Percentiles rank a stretch among this genome's conserved stretches.
phyloP scores from a whole-genome alignment of 2,888 invertebrate species.

The Tinea trinotella region DNA sequence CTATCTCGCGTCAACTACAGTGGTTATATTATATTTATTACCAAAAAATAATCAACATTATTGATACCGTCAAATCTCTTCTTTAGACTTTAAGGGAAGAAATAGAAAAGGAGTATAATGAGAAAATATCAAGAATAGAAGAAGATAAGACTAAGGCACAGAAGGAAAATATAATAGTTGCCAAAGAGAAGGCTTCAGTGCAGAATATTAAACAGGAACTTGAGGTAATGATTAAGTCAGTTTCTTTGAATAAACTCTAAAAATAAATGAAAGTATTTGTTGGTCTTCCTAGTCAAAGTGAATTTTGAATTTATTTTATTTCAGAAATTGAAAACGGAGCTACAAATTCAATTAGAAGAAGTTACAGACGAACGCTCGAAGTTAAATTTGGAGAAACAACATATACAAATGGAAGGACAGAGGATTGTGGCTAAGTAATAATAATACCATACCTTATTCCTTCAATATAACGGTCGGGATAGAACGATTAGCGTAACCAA shows the following conservation, averaged over 20 bases:
- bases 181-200: constrained; percentile 51
- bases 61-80: no score
- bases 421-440: constrained; percentile 57
- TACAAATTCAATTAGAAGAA: constrained; percentile 57
- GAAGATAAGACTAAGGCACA: constrained; percentile 48
- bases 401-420: constrained; percentile 57
- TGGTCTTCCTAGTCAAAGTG: background rate
- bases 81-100: constrained; percentile 52
- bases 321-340: constrained; percentile 58
- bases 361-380: constrained; percentile 52
- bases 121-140: constrained; percentile 51
- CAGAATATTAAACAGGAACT: constrained; percentile 52
- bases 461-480: no score
- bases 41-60: no score
- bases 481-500: no score
- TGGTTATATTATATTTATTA: no score
- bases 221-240: constrained; percentile 40
- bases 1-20: no score
- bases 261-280: background rate
- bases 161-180: constrained; percentile 43
- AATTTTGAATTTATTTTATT: constrained; percentile 22
- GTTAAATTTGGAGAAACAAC: constrained; percentile 52
- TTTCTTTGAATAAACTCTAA: no score
- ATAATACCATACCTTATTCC: no score
- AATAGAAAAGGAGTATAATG: constrained; percentile 54